Conservation (phyloP, 2,113 vertebrate species). For the Anser brachyrhynchus region DNA sequence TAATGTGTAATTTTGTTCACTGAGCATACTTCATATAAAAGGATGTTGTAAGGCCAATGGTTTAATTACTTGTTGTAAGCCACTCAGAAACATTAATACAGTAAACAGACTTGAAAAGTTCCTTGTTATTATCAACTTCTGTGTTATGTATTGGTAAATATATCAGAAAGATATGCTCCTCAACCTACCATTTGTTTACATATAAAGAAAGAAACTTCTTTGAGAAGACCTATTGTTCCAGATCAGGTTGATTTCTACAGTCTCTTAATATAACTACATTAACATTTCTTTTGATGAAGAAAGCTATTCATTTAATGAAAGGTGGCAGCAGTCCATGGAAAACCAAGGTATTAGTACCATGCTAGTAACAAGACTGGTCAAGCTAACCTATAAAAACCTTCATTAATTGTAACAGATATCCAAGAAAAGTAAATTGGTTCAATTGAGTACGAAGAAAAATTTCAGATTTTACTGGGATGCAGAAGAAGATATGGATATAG, state of each 20-base stretch:
- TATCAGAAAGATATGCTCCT: background rate
- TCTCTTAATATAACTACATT: background rate
- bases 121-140: background rate
- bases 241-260: background rate
- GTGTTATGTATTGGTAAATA: background rate
- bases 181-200: background rate
- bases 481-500: background rate
- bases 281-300: background rate
- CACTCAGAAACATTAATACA: background rate
- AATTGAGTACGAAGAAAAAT: background rate
- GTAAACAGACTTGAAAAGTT: background rate
- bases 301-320: background rate
- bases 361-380: background rate
- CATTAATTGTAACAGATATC: background rate
- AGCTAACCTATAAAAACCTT: background rate
- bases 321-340: background rate
- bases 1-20: background rate
- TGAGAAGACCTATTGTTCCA: background rate
- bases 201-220: background rate
- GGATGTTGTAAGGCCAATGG: background rate
- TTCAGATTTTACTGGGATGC: background rate
- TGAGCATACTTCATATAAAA: background rate
- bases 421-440: background rate
- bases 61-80: background rate
- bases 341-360: background rate